phyloP scores from a whole-genome alignment of 2,113 vertebrate genomes.

The Mobula birostris region DNA sequence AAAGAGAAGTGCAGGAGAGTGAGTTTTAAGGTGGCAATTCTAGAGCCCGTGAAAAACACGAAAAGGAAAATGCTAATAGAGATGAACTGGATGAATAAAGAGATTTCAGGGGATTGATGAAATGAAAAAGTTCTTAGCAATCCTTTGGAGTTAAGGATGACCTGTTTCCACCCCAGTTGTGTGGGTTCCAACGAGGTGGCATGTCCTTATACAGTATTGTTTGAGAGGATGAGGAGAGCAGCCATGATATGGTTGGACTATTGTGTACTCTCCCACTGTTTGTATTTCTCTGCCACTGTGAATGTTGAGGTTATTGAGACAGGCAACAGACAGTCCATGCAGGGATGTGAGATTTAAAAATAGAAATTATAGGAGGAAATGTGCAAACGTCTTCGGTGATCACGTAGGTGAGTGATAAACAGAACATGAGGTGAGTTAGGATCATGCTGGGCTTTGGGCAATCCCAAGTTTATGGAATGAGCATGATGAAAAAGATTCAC shows the following conservation, averaged over 20 bases:
- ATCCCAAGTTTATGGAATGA: not conserved
- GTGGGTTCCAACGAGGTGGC: too few species aligned
- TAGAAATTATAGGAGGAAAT: too few species aligned
- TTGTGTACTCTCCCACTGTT: too few species aligned
- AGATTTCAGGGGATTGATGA: not conserved
- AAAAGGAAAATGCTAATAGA: not conserved
- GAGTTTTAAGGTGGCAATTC: not conserved
- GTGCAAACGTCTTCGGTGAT: too few species aligned
- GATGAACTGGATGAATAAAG: not conserved
- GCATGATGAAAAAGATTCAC: not conserved
- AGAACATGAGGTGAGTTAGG: not conserved
- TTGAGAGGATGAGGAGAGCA: too few species aligned
- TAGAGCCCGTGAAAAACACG: too few species aligned
- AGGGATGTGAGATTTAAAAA: not conserved
- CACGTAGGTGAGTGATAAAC: not conserved
- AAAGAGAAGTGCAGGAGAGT: not conserved
- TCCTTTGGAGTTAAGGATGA: too few species aligned
- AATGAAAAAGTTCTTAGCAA: not conserved
- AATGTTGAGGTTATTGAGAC: not conserved
- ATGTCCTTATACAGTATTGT: too few species aligned
- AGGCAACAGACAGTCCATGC: not conserved
- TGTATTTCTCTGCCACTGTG: too few species aligned
- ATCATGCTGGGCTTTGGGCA: not conserved
- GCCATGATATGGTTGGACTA: too few species aligned
- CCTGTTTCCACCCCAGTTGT: too few species aligned